Base-by-base conservation (phyloP, 2,888 invertebrate genomes). In the Gymnosoma rotundatum region DNA sequence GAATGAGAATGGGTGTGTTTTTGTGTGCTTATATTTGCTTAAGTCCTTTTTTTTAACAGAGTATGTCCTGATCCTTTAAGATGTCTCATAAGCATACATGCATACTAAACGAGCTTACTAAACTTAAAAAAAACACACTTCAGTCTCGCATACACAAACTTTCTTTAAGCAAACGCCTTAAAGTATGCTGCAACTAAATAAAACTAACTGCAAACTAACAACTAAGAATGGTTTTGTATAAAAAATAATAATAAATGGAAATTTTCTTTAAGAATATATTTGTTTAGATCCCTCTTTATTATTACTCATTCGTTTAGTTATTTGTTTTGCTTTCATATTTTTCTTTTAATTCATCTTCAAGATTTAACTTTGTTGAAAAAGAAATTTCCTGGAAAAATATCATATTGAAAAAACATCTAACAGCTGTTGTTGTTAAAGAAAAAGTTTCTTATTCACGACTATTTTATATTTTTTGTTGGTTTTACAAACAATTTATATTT, bases 221-320 rank as follows among this genome's bases (percentile, higher is more conserved):
- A 38, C 36, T 54, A 20, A 25, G 69, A 56, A 78, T 67, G 63
- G 36, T 50, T 72, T 63, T 52, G 60, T 38, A 9, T 67, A 38
- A 48, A 18, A 2, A 48, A 32, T 36, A 58, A 16, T 45, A 20
- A 76, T 72, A 61, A 72, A 76, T 58, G 48, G 50, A 75, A 75
- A 75, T 72, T 72, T 80, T 83, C 54, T 66, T 80, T 12, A 83
- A 73, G 63, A 76, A 80, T 80, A 80, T 76, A 83, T 83, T 83
- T 80, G 67, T 73, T 73, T 69, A 75, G 61, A 63, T 54, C 72
- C 70, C 45, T 36, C 16, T 64, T 54, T 48, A 48, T 32, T 7
- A 32, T 32, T 7, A 32, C 18, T 45, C 38, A 20, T 20, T 32
- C 6, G 16, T 66, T 52, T 63, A 7, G 1, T 52, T 12, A 10